Evolutionary conservation across 64 coral and sea anemone species (phyloP), one percentile per base, ranked within the genome.

Genomic region (Stylophora pistillata): DNA sequence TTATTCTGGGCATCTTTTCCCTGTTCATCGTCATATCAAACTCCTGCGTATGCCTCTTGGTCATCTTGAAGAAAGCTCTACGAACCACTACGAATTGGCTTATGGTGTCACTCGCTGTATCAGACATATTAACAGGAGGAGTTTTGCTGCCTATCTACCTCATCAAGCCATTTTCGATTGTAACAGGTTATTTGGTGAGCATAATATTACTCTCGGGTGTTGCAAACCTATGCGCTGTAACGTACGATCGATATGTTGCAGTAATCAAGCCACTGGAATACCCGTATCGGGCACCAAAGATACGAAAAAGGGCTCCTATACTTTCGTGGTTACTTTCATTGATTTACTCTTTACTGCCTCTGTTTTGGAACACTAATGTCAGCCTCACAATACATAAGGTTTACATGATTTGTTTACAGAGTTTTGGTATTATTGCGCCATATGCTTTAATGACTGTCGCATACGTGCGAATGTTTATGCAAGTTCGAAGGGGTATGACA

Each of bases 21-120:
- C 61, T 89, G 31, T 62, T 89, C 55, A 77, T 79, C 12, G 74
- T 79, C 1, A 0, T 55, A 34, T 58, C 77, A 53, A 89, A 89
- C 87, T 26, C 71, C 13, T 29, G 68, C 10, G 87, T 88, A 21
- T 72, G 65, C 58, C 17, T 37, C 28, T 63, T 88, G 87, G 87
- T 88, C 1, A 47, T 63, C 55, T 77, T 65, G 23, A 61, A 58
- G 53, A 91, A 91, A 53, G 73, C 72, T 16, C 65, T 91, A 13
- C 62, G 78, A 58, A 82, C 77, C 16, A 82, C 54, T 21, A 89
- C 68, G 14, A 93, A 93, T 53, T 72, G 28, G 52, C 89, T 93
- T 10, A 78, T 93, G 53, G 9, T 78, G 21, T 93, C 91, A 52
- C 78, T 93, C 16, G 86, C 91, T 4, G 86, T 93, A 32, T 93